Conservation (phyloP, 2,888 invertebrate genomes). For the Orthosia cruda region DNA sequence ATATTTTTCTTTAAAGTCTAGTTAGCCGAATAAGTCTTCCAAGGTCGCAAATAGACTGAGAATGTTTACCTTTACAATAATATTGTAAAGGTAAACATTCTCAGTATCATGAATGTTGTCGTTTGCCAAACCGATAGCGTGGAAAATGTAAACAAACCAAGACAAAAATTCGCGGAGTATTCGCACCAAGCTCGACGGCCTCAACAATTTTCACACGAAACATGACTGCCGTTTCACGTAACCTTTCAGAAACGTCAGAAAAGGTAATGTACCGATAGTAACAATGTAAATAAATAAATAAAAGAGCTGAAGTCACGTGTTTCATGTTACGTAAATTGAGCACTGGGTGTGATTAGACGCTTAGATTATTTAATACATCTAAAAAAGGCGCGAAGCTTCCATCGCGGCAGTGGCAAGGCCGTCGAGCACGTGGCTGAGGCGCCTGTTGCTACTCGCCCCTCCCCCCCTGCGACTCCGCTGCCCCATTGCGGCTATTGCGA, state of each 20-base stretch:
- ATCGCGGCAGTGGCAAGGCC: constrained; percentile 88
- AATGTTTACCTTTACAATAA: constrained; percentile 40
- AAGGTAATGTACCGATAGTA: constrained; percentile 9
- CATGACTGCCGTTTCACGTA: neutral
- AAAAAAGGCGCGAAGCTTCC: constrained; percentile 89
- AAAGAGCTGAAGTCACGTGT: constrained; percentile 32
- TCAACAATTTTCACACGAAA: constrained; percentile 29
- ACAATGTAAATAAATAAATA: constrained; percentile 47
- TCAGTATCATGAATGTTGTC: constrained; percentile 38
- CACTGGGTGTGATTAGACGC: constrained; percentile 52
- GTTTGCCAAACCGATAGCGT: constrained; percentile 53
- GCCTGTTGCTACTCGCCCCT: constrained; percentile 88
- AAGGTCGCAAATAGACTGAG: constrained; percentile 34
- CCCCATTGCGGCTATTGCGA: constrained; percentile 76
- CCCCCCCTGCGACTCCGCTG: constrained; percentile 64
- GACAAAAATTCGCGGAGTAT: constrained; percentile 27
- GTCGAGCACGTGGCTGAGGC: constrained; percentile 87
- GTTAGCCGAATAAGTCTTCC: constrained; percentile 9
- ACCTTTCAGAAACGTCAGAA: constrained; percentile 8
- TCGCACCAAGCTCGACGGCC: constrained; percentile 15
- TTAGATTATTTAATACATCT: constrained; percentile 77
- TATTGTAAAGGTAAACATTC: too few species aligned
- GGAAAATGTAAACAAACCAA: constrained; percentile 60
- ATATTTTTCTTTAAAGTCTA: constrained; percentile 8
- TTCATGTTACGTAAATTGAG: constrained; percentile 42